These are phyloP conservation scores for Sebastes diaconus DNA, from an alignment of 2,797 vertebrate species.

Conservation along the genomic window DNA sequence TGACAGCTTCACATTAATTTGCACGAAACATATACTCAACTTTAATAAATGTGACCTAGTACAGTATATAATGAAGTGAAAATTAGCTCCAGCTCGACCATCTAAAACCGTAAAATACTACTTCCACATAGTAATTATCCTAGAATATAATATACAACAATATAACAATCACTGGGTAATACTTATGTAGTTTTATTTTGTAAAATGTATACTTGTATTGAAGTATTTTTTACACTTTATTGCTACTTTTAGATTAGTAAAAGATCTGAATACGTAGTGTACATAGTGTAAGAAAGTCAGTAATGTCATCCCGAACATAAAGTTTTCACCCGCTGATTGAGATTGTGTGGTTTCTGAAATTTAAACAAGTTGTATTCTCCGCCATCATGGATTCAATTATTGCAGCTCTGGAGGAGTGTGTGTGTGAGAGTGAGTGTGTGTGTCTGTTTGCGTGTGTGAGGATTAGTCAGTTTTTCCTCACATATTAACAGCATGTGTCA, in stretches of 20 bases:
- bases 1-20: background rate
- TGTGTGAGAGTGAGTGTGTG: background rate
- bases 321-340: background rate
- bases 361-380: background rate
- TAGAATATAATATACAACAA: background rate
- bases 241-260: background rate
- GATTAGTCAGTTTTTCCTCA: conserved; percentile 17
- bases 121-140: background rate
- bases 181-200: background rate
- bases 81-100: background rate
- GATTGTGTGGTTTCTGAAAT: background rate
- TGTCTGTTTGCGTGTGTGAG: conserved; percentile 10
- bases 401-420: background rate
- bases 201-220: background rate
- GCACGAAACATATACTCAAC: too few relatives aligned
- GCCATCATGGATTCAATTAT: conserved; percentile 2
- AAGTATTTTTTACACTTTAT: background rate
- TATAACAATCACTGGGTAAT: background rate
- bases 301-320: background rate
- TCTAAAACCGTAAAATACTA: background rate
- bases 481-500: conserved; percentile 22
- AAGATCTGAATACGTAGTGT: background rate
- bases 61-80: too few relatives aligned
- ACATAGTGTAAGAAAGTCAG: background rate
- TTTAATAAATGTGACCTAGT: background rate